A percentile compares a stretch with the other conserved stretches of the same genome.
These are phyloP conservation scores for Cremastinae sp. DNA, from an alignment of 2,888 invertebrate species.

Conservation along the genomic window DNA sequence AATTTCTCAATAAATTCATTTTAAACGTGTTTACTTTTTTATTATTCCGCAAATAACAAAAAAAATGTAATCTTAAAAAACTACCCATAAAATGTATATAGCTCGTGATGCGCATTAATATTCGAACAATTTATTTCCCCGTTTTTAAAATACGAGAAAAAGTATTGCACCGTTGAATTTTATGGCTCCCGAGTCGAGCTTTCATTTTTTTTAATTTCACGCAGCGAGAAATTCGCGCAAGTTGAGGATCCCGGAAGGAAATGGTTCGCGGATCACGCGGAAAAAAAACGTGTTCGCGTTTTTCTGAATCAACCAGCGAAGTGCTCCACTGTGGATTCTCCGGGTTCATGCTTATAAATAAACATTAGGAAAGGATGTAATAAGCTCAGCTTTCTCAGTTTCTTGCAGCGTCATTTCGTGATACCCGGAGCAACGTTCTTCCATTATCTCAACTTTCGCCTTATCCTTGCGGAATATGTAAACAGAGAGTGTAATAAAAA, in stretches of 20 bases:
- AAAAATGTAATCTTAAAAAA: too few relatives aligned
- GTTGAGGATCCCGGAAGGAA: not conserved
- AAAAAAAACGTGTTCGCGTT: not conserved
- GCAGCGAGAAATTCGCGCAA: not conserved
- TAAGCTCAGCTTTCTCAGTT: not conserved
- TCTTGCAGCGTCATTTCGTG: slow-evolving; percentile 1
- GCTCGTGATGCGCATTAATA: too few relatives aligned
- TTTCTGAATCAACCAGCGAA: not conserved
- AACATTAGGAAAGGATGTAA: not conserved
- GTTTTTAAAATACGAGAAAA: too few relatives aligned
- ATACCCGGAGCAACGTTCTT: not conserved
- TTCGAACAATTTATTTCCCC: too few relatives aligned
- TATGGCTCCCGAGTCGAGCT: too few relatives aligned
- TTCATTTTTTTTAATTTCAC: slow-evolving; percentile 4
- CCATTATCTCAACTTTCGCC: slow-evolving; percentile 18
- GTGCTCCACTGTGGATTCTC: not conserved
- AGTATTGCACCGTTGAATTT: too few relatives aligned
- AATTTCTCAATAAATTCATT: too few relatives aligned
- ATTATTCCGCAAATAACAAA: too few relatives aligned
- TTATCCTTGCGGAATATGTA: slow-evolving; percentile 10
- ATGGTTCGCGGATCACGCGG: not conserved
- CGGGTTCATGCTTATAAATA: not conserved
- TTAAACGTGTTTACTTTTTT: too few relatives aligned
- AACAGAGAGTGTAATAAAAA: slow-evolving; percentile 12
- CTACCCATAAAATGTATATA: too few relatives aligned